Percentiles rank a stretch among this genome's conserved stretches.
Conservation (phyloP, 1,140 invertebrate genomes). For the Pygmarrhopalites habei region DNA sequence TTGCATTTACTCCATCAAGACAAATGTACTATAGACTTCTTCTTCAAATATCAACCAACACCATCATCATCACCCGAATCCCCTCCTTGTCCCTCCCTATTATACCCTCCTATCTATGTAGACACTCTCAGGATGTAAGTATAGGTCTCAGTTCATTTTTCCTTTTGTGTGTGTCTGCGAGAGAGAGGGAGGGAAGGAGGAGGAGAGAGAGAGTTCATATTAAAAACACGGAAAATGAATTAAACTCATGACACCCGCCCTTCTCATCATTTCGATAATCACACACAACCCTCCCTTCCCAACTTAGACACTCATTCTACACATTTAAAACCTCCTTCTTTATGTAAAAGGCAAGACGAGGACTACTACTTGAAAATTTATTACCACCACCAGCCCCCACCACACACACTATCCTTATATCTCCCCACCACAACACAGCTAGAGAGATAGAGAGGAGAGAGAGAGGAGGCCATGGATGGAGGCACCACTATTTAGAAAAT, state of each 20-base stretch:
- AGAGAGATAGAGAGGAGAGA: too few species aligned
- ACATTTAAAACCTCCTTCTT: constrained; percentile 5
- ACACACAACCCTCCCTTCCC: not conserved
- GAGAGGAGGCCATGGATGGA: too few species aligned
- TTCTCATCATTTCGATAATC: constrained; percentile 33
- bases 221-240: constrained; percentile 38
- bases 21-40: too few species aligned
- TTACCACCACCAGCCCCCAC: too few species aligned
- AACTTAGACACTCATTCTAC: constrained; percentile 11
- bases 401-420: too few species aligned
- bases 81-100: too few species aligned
- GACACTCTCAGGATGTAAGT: not conserved
- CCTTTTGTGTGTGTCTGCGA: not conserved
- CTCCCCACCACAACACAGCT: too few species aligned
- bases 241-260: constrained; percentile 28
- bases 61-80: too few species aligned
- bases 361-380: too few species aligned
- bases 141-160: not conserved
- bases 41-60: constrained; percentile 5
- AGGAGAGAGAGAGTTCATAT: constrained; percentile 16
- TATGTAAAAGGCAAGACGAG: not conserved
- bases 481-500: too few species aligned
- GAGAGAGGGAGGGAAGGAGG: not conserved
- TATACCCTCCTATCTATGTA: not conserved
- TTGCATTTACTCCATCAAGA: constrained; percentile 32